Evolutionary conservation across 2,797 vertebrate species (phyloP).

Genomic region (Epinephelus awoara): DNA sequence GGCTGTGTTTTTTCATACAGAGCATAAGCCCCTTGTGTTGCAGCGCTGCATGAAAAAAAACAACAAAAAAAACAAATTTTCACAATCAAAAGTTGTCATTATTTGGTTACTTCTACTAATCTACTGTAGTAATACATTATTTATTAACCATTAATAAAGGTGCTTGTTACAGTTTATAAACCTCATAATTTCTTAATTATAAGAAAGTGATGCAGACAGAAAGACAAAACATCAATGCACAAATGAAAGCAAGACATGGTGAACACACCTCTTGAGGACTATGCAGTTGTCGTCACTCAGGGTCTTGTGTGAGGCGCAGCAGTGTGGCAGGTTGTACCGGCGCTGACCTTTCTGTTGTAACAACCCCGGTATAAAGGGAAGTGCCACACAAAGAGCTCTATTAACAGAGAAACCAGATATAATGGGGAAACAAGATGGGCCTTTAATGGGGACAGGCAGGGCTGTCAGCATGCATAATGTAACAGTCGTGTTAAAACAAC

Average conservation of each 20-base stretch:
- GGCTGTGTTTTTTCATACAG: not conserved
- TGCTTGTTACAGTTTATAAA: not conserved
- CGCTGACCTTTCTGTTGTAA: constrained; percentile 80
- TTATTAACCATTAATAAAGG: not conserved
- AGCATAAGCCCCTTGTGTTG: not conserved
- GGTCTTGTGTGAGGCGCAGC: constrained; percentile 21
- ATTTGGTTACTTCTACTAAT: not conserved
- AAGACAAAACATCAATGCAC: not conserved
- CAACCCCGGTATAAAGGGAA: constrained; percentile 76
- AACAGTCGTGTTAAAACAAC: constrained; percentile 85
- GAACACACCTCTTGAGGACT: constrained; percentile 14
- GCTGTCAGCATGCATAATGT: constrained; percentile 85
- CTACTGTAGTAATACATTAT: not conserved
- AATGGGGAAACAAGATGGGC: constrained; percentile 84
- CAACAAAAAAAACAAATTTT: not conserved
- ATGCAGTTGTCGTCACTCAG: constrained; percentile 27
- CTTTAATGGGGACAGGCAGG: constrained; percentile 82
- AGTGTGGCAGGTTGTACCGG: constrained; percentile 67
- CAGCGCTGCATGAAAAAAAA: not conserved
- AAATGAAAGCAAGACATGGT: not conserved
- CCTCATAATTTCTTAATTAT: not conserved
- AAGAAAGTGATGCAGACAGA: not conserved
- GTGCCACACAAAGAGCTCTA: constrained; percentile 82
- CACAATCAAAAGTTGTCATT: not conserved
- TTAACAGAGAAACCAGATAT: constrained; percentile 83